phyloP scores from a whole-genome alignment of 2,888 invertebrate genomes.

The Microchrysa polita region DNA sequence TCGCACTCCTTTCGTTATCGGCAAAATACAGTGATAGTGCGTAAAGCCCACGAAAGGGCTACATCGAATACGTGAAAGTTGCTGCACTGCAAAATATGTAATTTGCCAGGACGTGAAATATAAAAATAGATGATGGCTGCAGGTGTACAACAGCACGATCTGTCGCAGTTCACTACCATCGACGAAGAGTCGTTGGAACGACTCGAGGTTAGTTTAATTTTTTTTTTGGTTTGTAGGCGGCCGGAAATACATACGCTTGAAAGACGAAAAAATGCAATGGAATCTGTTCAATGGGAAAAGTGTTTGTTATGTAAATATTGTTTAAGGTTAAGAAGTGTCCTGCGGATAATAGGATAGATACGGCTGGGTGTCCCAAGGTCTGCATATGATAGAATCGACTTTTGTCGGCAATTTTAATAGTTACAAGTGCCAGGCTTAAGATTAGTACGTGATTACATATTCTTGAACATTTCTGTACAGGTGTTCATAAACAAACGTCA shows the following conservation, averaged over 20 bases:
- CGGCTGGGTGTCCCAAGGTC: too few species aligned
- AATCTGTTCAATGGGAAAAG: background rate
- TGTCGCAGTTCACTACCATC: conserved; percentile 36
- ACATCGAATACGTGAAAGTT: background rate
- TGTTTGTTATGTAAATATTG: conserved; percentile 49
- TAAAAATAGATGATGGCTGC: conserved; percentile 27
- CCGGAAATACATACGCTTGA: background rate
- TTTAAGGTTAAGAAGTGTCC: conserved; percentile 47
- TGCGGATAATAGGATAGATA: too few species aligned
- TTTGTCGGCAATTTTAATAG: too few species aligned
- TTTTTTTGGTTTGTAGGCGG: background rate
- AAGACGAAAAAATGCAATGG: background rate
- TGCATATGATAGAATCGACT: too few species aligned
- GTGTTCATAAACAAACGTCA: too few species aligned
- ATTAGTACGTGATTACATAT: too few species aligned
- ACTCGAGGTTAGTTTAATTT: conserved; percentile 25
- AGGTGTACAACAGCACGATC: conserved; percentile 6
- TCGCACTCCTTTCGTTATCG: background rate
- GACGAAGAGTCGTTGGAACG: conserved; percentile 26
- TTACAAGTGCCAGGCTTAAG: too few species aligned
- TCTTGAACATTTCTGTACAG: too few species aligned
- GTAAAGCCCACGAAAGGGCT: background rate
- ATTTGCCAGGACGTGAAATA: background rate
- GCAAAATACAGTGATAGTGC: background rate
- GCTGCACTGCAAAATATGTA: conserved; percentile 3